Percentiles rank a stretch among this genome's conserved stretches.
Evolutionary conservation across 2,888 invertebrate species (phyloP).

Genomic region (Augochlorella aurata): DNA sequence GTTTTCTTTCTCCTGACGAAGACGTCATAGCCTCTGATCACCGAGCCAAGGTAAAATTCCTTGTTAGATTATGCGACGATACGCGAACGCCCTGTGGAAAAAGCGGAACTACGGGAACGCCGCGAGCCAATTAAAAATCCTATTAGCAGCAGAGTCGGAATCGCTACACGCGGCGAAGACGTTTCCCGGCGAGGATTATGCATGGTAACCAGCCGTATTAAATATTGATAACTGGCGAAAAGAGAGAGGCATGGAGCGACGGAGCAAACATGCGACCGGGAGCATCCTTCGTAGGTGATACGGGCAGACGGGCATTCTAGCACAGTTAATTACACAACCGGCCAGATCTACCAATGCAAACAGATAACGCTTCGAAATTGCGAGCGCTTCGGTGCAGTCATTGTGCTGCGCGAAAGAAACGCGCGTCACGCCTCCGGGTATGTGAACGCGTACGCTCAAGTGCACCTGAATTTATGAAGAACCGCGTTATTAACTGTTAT

Average conservation of each 20-base stretch:
- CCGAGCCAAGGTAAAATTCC: constrained; percentile 39
- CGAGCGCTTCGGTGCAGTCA: constrained; percentile 47
- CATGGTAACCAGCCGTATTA: constrained; percentile 30
- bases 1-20: constrained; percentile 58
- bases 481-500: constrained; percentile 40
- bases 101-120: constrained; percentile 43
- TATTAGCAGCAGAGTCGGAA: constrained; percentile 35
- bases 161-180: constrained; percentile 20
- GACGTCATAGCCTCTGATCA: constrained; percentile 46
- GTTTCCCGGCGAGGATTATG: not conserved
- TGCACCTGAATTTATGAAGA: constrained; percentile 40
- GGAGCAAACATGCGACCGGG: not conserved
- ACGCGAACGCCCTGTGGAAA: constrained; percentile 8
- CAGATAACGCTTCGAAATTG: constrained; percentile 66
- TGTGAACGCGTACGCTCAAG: constrained; percentile 36
- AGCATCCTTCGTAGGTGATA: constrained; percentile 14
- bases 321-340: constrained; percentile 61
- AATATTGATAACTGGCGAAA: constrained; percentile 25
- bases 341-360: constrained; percentile 55
- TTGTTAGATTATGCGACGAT: constrained; percentile 19
- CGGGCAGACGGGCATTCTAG: constrained; percentile 5
- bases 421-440: constrained; percentile 13
- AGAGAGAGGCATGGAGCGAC: not conserved
- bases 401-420: constrained; percentile 36
- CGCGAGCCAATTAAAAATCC: constrained; percentile 45